Evolutionary conservation across 2,797 vertebrate genomes (phyloP).

Genomic region (Pangasius macronema): DNA sequence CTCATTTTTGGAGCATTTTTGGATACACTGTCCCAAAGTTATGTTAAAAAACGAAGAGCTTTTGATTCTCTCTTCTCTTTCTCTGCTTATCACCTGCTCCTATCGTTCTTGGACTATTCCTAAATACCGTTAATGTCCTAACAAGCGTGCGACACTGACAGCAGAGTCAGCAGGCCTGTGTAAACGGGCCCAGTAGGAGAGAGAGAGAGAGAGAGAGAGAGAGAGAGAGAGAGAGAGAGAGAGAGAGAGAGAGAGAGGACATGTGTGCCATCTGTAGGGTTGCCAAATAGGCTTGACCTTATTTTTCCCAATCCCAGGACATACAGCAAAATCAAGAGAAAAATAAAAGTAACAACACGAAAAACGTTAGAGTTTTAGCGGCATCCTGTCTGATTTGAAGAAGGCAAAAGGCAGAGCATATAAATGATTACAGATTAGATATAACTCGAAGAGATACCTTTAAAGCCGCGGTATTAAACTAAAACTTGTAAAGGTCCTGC

Average conservation of each 20-base stretch:
- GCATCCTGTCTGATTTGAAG: not conserved
- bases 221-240: conserved; percentile 61
- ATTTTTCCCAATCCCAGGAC: not conserved
- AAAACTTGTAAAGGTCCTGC: not conserved
- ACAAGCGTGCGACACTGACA: conserved; percentile 83
- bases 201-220: conserved; percentile 54
- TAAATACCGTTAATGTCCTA: conserved; percentile 79
- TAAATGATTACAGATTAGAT: not conserved
- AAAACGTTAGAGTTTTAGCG: not conserved
- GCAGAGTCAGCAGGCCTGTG: conserved; percentile 80
- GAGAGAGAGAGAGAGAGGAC: conserved; percentile 61
- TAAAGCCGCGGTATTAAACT: not conserved
- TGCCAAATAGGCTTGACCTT: not conserved
- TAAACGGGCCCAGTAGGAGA: conserved; percentile 71
- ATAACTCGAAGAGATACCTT: not conserved
- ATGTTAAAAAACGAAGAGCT: not conserved
- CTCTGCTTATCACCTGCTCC: conserved; percentile 70
- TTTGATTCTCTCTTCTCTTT: not conserved
- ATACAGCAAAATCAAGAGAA: too few relatives aligned
- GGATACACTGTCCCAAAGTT: not conserved
- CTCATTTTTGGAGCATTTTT: not conserved
- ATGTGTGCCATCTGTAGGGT: not conserved
- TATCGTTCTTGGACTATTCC: conserved; percentile 75
- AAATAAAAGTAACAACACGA: not conserved
- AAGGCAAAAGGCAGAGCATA: not conserved